phyloP scores from a whole-genome alignment of 2,113 vertebrate species.

The Lonchura striata region DNA sequence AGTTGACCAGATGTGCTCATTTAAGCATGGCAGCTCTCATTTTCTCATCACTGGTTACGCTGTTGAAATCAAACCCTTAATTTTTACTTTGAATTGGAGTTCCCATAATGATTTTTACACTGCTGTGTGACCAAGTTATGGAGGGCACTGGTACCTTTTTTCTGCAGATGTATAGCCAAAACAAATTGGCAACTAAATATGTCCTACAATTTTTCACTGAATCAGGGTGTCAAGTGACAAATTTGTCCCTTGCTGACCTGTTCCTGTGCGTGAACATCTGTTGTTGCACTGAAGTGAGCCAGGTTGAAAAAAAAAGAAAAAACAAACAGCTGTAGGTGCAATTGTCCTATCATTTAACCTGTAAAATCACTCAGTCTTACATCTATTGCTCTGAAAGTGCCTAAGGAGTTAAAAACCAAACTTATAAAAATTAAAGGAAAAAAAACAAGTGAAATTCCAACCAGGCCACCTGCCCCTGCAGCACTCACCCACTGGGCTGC shows the following conservation, averaged over 20 bases:
- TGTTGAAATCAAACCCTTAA: conserved; percentile 10
- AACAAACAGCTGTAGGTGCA: background rate
- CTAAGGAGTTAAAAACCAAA: background rate
- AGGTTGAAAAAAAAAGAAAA: background rate
- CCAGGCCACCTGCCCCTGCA: background rate
- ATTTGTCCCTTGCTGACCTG: background rate
- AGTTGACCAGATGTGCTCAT: conserved; percentile 63
- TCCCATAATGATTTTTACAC: background rate
- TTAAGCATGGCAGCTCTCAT: background rate
- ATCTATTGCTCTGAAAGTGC: background rate
- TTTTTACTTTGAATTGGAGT: background rate
- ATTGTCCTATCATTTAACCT: background rate
- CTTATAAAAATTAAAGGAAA: background rate
- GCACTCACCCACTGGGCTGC: fast-evolving
- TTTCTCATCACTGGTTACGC: background rate
- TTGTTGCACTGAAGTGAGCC: background rate
- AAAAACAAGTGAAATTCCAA: background rate
- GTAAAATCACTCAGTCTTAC: background rate
- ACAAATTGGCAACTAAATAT: background rate
- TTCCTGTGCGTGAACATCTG: background rate
- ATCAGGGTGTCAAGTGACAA: background rate
- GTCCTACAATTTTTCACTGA: background rate
- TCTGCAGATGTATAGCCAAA: background rate
- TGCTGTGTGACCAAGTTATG: background rate
- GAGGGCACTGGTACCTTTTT: background rate